A percentile compares a stretch with the other conserved stretches of the same genome.
Evolutionary conservation across 2,888 invertebrate species (phyloP).

Genomic region (Anodontia alba): DNA sequence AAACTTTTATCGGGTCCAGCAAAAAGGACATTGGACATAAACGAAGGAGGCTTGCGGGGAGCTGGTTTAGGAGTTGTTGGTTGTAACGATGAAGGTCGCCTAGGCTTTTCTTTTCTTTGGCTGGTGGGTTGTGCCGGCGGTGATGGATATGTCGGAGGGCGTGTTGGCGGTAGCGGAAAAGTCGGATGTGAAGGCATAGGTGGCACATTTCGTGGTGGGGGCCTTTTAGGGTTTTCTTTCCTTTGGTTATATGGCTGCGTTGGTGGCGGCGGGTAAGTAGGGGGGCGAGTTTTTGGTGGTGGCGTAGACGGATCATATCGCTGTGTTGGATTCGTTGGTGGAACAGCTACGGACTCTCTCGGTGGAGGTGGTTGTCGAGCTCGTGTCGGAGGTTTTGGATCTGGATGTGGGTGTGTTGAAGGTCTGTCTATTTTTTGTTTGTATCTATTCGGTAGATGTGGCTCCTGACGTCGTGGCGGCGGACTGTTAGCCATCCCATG

Average conservation of each 20-base stretch:
- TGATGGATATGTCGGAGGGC: constrained; percentile 10
- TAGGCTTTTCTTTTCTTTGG: not conserved
- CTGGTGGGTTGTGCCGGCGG: not conserved
- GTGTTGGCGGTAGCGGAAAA: not conserved
- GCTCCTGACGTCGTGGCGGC: not conserved
- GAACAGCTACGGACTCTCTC: not conserved
- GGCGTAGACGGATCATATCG: not conserved
- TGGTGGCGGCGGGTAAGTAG: not conserved
- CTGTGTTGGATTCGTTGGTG: not conserved
- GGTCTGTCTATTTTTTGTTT: not conserved
- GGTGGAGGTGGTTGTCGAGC: constrained; percentile 5
- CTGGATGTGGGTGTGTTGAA: not conserved
- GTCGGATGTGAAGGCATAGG: not conserved
- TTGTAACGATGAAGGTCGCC: not conserved
- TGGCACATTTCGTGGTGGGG: not conserved
- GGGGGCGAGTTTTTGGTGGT: not conserved
- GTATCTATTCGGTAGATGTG: not conserved
- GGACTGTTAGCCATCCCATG: not conserved
- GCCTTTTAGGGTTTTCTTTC: not conserved
- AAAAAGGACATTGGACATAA: not conserved
- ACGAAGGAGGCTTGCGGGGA: not conserved
- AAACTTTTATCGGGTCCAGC: not conserved
- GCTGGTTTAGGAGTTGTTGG: not conserved
- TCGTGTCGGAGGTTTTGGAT: not conserved
- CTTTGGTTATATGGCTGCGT: too few relatives aligned